Conservation (phyloP, 2,113 vertebrate genomes). For the Pygoscelis antarcticus region DNA sequence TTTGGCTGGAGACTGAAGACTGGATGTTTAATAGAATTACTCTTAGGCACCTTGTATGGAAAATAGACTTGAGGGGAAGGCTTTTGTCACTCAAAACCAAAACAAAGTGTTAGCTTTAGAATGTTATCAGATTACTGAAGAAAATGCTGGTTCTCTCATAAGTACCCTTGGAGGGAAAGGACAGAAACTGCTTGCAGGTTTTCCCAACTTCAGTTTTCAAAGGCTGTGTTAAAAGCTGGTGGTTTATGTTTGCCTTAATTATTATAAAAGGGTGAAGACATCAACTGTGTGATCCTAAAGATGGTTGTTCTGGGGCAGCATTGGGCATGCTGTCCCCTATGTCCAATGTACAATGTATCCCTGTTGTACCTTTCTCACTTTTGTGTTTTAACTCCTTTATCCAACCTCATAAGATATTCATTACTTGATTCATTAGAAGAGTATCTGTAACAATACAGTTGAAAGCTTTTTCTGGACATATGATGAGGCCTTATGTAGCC, state of each 20-base stretch:
- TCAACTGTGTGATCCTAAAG: not conserved
- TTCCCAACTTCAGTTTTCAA: not conserved
- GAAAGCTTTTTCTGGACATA: not conserved
- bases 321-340: not conserved
- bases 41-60: not conserved
- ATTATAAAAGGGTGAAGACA: not conserved
- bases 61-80: not conserved
- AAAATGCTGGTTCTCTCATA: not conserved
- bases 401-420: not conserved
- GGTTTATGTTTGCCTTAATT: not conserved
- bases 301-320: not conserved
- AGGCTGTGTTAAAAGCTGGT: not conserved
- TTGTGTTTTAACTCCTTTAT: not conserved
- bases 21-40: not conserved
- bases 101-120: not conserved
- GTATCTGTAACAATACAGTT: not conserved
- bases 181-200: not conserved
- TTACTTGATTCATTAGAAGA: not conserved
- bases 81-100: not conserved
- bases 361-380: not conserved
- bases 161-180: not conserved
- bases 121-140: not conserved
- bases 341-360: not conserved
- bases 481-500: not conserved
- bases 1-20: not conserved